Percentiles rank a stretch among this genome's conserved stretches.
These are phyloP conservation scores for Nebria brevicollis DNA, from an alignment of 2,888 invertebrate species.

Conservation along the genomic window DNA sequence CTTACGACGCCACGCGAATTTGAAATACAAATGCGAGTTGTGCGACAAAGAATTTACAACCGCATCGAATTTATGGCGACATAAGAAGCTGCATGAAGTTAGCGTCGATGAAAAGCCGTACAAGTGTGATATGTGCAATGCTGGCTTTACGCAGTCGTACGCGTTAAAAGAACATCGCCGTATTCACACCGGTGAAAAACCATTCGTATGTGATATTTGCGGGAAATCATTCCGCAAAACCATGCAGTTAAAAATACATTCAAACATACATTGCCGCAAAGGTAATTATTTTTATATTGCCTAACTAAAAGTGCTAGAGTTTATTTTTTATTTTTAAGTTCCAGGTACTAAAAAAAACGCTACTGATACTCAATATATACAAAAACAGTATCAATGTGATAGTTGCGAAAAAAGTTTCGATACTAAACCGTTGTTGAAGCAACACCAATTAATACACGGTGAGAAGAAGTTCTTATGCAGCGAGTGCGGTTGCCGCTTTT, in stretches of 20 bases:
- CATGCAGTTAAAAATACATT: constrained; percentile 14
- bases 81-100: constrained; percentile 51
- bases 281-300: neutral
- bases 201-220: constrained; percentile 29
- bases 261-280: constrained; percentile 15
- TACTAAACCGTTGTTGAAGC: neutral
- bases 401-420: constrained; percentile 4
- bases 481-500: constrained; percentile 33
- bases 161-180: constrained; percentile 26
- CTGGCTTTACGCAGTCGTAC: constrained; percentile 29
- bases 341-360: neutral
- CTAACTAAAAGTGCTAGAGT: neutral
- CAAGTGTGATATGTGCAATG: constrained; percentile 27
- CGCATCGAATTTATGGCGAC: constrained; percentile 53
- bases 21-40: constrained; percentile 17
- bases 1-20: constrained; percentile 19
- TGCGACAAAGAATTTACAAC: constrained; percentile 32
- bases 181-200: constrained; percentile 26
- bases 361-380: neutral
- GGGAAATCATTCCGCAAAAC: constrained; percentile 27
- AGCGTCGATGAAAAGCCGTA: constrained; percentile 22
- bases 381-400: neutral
- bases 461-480: constrained; percentile 25
- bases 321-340: neutral
- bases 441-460: constrained; percentile 9